Evolutionary conservation across 30 jellyfish, hydroid and myxozoan genomes (phyloP), one percentile per base, ranked within the genome.

Genomic region (Aurelia sp.): DNA sequence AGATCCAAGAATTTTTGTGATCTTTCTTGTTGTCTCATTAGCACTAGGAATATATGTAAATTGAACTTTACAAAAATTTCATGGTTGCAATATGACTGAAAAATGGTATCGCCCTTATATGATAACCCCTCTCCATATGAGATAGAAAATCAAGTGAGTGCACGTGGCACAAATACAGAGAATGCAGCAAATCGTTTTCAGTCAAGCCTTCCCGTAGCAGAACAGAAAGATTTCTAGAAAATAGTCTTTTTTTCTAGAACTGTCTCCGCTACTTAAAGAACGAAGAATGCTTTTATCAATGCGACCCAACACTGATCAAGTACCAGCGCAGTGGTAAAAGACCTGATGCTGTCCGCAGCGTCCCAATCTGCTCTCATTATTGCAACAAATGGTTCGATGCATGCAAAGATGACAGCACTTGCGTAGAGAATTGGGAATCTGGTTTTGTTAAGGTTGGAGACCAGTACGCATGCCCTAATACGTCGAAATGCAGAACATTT

Each of bases 341-440:
- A 15, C 59, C 79, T 5, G 76, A 82, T 82, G 86, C 88, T 1
- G 90, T 76, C 24, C 35, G 21, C 22, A 55, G 55, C 21, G 96
- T 86, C 74, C 96, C 96, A 3, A 76, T 86, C 16, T 86, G 96
- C 86, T 66, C 90, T 22, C 60, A 35, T 47, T 76, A 74, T 22
- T 86, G 96, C 24, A 85, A 76, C 50, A 53, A 73, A 20, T 86
- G 96, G 96, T 86, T 74, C 22, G 90, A 86, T 19, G 96, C 96
- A 3, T 86, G 96, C 87, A 86, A 86, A 66, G 80, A 86, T 44
- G 96, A 86, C 57, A 52, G 70, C 51, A 86, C 88, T 2, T 86
- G 96, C 76, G 96, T 86, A 8, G 86, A 64, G 51, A 76, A 86
- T 40, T 67, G 87, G 89, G 86, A 60, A 5, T 31, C 84, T 21